Evolutionary conservation across 1,140 invertebrate genomes (phyloP), one percentile per base, ranked within the genome.

Genomic region (Ridgeia piscesae): DNA sequence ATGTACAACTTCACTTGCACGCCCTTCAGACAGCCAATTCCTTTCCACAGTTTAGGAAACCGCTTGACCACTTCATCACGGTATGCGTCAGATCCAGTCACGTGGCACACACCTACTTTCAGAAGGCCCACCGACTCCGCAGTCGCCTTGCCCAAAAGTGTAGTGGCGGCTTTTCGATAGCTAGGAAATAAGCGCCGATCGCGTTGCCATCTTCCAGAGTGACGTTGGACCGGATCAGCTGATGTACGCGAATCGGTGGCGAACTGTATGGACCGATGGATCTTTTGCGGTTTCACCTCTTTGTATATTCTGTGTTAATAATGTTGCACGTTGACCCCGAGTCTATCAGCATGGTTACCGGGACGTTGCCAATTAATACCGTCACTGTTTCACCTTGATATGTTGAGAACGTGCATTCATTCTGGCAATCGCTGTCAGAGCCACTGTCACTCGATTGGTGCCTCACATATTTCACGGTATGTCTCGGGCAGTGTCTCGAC

Each of bases 121-220:
- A 90, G 89, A 1, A 90, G 34, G 11, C n/a, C 14, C 14, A 90
- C 1, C n/a, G 34, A 34, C n/a, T 90, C 89, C 34, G 14, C 89
- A 35, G 89, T 90, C 89, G 34, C 17, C 35, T 93, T 93, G 88
- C 93, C 93, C n/a, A 89, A 1, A 48, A 58, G 14, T 77, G 58
- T 6, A 77, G 27, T 77, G 27, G 6, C 58, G 8, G 58, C 27
- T 17, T 21, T 21, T 21, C 27, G 1, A 31, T 14, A 6, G 17
- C 58, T 21, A 77, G 17, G 58, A 77, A 77, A 77, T 77, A 6
- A 8, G 58, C 58, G 8, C 27, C 58, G 6, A 77, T 77, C 58
- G 8, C 58, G 58, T 77, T 77, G 58, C 58, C 58, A 77, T 77
- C 11, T 17, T 77, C 58, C 58, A 77, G 6, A 77, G 58, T 77